Evolutionary conservation across 1,140 invertebrate genomes (phyloP), one percentile per base, ranked within the genome.

Genomic region (Medauroidea extradentata): DNA sequence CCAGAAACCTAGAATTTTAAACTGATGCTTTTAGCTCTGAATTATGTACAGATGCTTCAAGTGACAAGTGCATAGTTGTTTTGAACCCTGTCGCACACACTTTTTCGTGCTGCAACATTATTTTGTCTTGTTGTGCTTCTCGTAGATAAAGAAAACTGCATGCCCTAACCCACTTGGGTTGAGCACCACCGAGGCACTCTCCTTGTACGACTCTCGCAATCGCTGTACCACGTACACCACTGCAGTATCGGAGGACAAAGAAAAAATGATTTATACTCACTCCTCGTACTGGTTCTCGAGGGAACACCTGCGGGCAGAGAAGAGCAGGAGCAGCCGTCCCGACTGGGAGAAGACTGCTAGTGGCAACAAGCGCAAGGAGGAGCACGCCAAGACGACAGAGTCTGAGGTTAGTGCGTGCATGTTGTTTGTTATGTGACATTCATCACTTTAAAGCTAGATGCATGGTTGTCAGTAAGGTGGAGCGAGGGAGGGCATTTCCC

Each of bases 101-200:
- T n/a, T n/a, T n/a, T n/a, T n/a, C n/a, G n/a, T n/a, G n/a, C n/a
- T n/a, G n/a, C n/a, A n/a, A n/a, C n/a, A n/a, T n/a, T n/a, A n/a
- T n/a, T n/a, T n/a, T n/a, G n/a, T n/a, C n/a, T n/a, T n/a, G n/a
- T n/a, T n/a, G 29, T 34, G 5, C 29, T 4, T 34, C 29, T 34
- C 29, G 29, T 34, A 34, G 29, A 34, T 34, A 34, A 34, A 34
- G 29, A 34, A 34, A 11, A 34, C 29, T n/a, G 78, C 84, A 55
- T 82, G 84, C 63, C 84, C 86, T 49, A 86, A 89, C 74, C 83
- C 84, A 9, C 72, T 84, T 29, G 87, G 88, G 48, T 78, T 93
- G 65, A 82, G 83, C 43, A 83, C 88, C 11, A 80, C 79, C 58
- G 77, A 80, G 73, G 79, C 85, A 46, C 83, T 89, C 78, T 77